phyloP scores from a whole-genome alignment of 2,888 invertebrate genomes.

The Apodemia duryi region DNA sequence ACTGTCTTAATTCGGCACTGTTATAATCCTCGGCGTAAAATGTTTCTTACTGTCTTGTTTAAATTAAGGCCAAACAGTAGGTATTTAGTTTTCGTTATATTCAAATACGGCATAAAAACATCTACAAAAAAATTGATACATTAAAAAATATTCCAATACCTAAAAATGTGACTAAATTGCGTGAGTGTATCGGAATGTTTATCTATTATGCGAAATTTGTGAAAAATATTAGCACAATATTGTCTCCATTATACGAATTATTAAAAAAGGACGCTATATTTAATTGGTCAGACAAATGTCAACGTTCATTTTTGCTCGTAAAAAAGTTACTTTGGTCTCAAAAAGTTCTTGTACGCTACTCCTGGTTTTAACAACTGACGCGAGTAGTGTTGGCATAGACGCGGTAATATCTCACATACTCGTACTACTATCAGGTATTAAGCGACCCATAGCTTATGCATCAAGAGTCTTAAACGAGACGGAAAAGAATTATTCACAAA shows the following conservation, averaged over 20 bases:
- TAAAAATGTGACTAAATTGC: slow-evolving; percentile 25
- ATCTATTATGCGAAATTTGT: slow-evolving; percentile 22
- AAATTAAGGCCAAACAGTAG: no score
- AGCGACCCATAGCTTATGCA: slow-evolving; percentile 30
- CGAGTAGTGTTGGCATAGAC: slow-evolving; percentile 31
- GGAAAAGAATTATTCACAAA: slow-evolving; percentile 34
- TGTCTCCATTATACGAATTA: slow-evolving; percentile 19
- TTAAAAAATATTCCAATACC: slow-evolving; percentile 17
- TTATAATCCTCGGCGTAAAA: no score
- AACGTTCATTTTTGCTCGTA: slow-evolving; percentile 22
- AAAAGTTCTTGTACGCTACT: slow-evolving; percentile 25
- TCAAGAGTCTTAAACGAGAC: slow-evolving; percentile 33
- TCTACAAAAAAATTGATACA: slow-evolving; percentile 2
- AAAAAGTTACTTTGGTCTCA: slow-evolving; percentile 17
- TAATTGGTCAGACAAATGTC: slow-evolving; percentile 18
- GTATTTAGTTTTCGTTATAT: no score
- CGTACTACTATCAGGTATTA: slow-evolving; percentile 18
- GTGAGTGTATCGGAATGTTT: slow-evolving; percentile 21
- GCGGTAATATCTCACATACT: slow-evolving; percentile 19
- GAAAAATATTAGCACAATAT: slow-evolving; percentile 4
- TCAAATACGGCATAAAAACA: not conserved
- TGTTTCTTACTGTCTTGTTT: no score
- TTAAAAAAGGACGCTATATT: slow-evolving; percentile 21
- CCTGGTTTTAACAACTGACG: slow-evolving; percentile 25
- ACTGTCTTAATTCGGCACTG: no score